These are phyloP conservation scores for Halcyon smyrnensis DNA, from an alignment of 2,797 vertebrate species.

Conservation along the genomic window DNA sequence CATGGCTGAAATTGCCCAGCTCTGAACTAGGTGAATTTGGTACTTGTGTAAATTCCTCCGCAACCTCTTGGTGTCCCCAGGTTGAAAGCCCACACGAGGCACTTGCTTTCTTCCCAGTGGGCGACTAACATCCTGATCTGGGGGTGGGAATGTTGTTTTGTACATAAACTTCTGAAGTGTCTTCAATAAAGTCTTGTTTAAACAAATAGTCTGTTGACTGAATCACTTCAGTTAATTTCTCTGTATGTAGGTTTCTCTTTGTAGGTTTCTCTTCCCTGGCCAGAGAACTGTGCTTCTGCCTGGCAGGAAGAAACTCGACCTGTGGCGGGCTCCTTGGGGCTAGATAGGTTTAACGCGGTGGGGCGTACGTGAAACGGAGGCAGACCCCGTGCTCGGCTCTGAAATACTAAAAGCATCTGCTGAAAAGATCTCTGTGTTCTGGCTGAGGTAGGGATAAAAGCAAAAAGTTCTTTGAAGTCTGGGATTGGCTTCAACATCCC, in stretches of 20 bases:
- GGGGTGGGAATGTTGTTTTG: conserved; percentile 59
- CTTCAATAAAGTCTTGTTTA: conserved; percentile 58
- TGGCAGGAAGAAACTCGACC: background rate
- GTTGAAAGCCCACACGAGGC: background rate
- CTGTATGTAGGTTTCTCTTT: background rate
- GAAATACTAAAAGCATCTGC: background rate
- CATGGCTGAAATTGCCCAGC: background rate
- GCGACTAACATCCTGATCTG: background rate
- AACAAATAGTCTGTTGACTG: background rate
- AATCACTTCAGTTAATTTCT: background rate
- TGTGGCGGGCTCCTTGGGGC: background rate
- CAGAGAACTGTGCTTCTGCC: background rate
- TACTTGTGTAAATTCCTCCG: background rate
- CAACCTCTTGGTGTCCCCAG: background rate
- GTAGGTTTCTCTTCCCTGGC: background rate
- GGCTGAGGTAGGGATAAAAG: conserved; percentile 25
- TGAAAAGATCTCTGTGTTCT: conserved; percentile 7
- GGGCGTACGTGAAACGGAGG: background rate
- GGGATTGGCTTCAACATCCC: background rate
- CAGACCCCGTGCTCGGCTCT: background rate
- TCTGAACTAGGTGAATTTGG: background rate
- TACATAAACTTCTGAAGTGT: conserved; percentile 39
- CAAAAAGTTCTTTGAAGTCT: conserved; percentile 35
- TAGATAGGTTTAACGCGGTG: background rate
- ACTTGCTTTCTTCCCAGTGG: conserved; percentile 1